Base-by-base conservation (phyloP, 2,113 vertebrate genomes). In the Merops nubicus region DNA sequence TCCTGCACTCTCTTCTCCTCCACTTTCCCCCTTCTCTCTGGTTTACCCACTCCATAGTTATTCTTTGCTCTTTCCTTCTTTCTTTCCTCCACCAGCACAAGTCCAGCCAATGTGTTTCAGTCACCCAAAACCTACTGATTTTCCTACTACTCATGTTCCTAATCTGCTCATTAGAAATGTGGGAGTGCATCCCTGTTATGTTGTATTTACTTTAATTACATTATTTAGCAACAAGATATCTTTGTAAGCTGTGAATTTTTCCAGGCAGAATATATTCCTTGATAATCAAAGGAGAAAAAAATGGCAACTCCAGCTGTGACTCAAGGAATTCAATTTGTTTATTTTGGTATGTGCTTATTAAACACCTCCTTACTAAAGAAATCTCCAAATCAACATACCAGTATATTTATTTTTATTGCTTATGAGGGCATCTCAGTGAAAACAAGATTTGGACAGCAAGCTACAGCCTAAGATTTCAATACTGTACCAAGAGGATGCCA, bases 171-270 rank as follows among this genome's bases (percentile, higher is more conserved):
- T 63, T 47, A 87, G 38, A 34, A 92, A 81, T 4, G 21, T 8
- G 22, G 43, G 64, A 91, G 11, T 47, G 81, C 9, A 25, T 26
- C 79, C 43, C 50, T 3, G 0, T 62, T 85, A 90, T 8, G 40
- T 54, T 50, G 10, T 86, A 53, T 65, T 80, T 88, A 82, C 31
- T 89, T 93, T 57, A 90, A 83, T 69, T 53, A 60, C 31, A 75
- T 87, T 84, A 85, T 91, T 95, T 74, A 95, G 38, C 68, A 86
- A 56, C 26, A 86, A 87, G 84, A 78, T 88, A 51, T 78, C 91
- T 95, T 89, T 43, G 76, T 38, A 59, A 72, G 36, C 47, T 87
- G 34, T 40, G 22, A 88, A 60, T 67, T 40, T 17, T 56, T 81
- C 86, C 86, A 60, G 8, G 64, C 34, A 72, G 73, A 77, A 48